These are phyloP conservation scores for Gopherus evgoodei DNA, from an alignment of 2,113 vertebrate genomes.

Conservation along the genomic window DNA sequence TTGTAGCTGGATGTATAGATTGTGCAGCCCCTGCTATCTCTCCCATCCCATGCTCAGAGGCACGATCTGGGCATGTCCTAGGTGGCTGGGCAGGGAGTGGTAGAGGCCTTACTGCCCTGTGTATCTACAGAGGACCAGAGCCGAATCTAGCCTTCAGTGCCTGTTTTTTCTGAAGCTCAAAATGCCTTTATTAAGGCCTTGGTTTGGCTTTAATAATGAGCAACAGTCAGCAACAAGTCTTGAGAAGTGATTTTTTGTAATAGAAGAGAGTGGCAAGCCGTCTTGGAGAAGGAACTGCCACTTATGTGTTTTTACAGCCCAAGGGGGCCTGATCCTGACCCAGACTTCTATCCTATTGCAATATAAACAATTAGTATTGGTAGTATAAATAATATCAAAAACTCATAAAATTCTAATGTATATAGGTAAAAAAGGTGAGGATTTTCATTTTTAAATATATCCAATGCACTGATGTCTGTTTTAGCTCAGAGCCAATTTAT, in stretches of 20 bases:
- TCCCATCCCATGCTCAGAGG: not conserved
- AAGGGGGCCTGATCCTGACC: not conserved
- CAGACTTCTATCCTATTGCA: not conserved
- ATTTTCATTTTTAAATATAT: not conserved
- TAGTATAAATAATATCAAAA: not conserved
- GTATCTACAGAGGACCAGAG: not conserved
- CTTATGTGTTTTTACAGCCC: not conserved
- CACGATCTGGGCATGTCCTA: not conserved
- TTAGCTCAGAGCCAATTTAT: not conserved
- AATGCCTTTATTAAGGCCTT: not conserved
- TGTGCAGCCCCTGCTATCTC: not conserved
- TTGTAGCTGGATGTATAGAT: not conserved
- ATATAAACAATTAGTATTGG: not conserved
- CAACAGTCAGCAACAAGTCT: not conserved
- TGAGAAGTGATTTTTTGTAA: not conserved
- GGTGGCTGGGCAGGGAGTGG: not conserved
- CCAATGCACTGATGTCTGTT: not conserved
- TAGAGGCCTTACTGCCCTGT: not conserved
- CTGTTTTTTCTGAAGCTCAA: not conserved
- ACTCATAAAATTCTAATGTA: not conserved
- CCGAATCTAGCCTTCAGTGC: not conserved
- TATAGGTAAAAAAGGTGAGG: not conserved
- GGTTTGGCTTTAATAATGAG: not conserved
- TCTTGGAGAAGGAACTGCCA: not conserved
- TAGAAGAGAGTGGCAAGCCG: not conserved